phyloP scores from a whole-genome alignment of 2,888 invertebrate genomes.

The Pollenia angustigena region DNA sequence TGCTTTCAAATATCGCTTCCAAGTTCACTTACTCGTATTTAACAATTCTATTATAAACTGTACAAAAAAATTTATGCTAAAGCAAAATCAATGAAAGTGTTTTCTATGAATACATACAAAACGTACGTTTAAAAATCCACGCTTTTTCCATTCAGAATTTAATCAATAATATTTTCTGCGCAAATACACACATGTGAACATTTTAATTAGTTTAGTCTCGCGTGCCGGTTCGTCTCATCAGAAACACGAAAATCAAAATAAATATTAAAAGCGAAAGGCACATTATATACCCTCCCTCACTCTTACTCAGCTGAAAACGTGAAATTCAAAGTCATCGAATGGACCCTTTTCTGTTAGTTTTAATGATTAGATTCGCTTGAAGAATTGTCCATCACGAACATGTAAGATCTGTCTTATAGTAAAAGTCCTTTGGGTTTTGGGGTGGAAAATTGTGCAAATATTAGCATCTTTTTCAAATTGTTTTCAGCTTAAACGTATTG shows the following conservation, averaged over 20 bases:
- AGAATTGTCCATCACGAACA: background rate
- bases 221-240: slow-evolving; percentile 17
- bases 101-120: too few relatives aligned
- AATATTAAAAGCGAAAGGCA: background rate
- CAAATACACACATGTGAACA: slow-evolving; percentile 26
- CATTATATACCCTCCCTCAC: slow-evolving; percentile 8
- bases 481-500: background rate
- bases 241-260: slow-evolving; percentile 7
- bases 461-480: background rate
- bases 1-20: too few relatives aligned
- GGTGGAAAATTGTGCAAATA: slow-evolving; percentile 27
- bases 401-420: background rate
- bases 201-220: slow-evolving; percentile 46
- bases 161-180: background rate
- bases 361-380: slow-evolving; percentile 1
- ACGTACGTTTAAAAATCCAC: too few relatives aligned
- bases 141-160: too few relatives aligned
- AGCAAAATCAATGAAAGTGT: too few relatives aligned
- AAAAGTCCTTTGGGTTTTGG: slow-evolving; percentile 5
- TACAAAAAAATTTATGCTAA: too few relatives aligned
- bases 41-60: too few relatives aligned
- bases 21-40: too few relatives aligned
- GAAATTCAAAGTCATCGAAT: background rate
- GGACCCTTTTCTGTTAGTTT: slow-evolving; percentile 24
- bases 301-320: background rate